phyloP scores from a whole-genome alignment of 1,140 invertebrate species.

The Cydia fagiglandana region DNA sequence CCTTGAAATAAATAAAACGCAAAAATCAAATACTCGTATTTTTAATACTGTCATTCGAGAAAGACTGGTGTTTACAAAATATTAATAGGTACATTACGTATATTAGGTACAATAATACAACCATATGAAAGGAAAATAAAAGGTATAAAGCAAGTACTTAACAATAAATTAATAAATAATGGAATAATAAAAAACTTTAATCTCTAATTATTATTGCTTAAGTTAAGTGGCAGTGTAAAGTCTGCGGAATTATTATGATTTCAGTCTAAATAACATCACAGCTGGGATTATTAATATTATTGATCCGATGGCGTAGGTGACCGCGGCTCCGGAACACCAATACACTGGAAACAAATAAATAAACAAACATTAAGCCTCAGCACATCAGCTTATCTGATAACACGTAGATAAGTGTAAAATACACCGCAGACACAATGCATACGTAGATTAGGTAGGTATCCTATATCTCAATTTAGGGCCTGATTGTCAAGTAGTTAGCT shows the following conservation, averaged over 20 bases:
- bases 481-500: no score
- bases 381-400: no score
- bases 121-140: slow-evolving; percentile 33
- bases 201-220: slow-evolving; percentile 46
- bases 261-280: slow-evolving; percentile 79
- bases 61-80: slow-evolving; percentile 36
- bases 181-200: slow-evolving; percentile 35
- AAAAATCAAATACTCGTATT: slow-evolving; percentile 33
- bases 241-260: slow-evolving; percentile 51
- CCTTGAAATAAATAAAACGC: slow-evolving; percentile 31
- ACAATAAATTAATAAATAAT: slow-evolving; percentile 45
- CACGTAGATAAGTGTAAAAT: no score
- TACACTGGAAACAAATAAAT: slow-evolving; percentile 82
- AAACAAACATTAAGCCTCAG: background rate
- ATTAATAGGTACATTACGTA: background rate
- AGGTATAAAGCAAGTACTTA: slow-evolving; percentile 34
- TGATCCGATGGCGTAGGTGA: slow-evolving; percentile 87
- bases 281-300: slow-evolving; percentile 84
- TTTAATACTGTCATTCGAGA: slow-evolving; percentile 59
- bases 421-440: no score
- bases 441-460: no score
- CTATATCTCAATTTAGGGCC: no score
- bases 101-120: background rate
- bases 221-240: slow-evolving; percentile 44
- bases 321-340: slow-evolving; percentile 88